These are phyloP conservation scores for Nipponacmea schrenckii DNA, from an alignment of 2,888 invertebrate genomes.

Conservation along the genomic window DNA sequence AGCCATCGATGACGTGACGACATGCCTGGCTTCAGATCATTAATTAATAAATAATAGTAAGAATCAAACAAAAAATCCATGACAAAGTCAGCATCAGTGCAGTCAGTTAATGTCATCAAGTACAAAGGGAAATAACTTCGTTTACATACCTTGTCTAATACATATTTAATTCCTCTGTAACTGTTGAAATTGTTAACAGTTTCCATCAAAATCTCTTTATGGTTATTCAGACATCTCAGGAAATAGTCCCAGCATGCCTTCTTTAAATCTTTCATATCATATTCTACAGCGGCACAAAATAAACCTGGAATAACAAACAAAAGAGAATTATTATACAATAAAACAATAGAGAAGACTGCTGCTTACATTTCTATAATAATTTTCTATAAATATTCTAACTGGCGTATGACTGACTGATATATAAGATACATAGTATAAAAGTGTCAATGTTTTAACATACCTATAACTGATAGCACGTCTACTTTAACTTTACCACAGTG, in stretches of 20 bases:
- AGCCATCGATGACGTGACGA: too few species aligned
- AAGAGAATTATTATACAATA: too few species aligned
- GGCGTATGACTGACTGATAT: too few species aligned
- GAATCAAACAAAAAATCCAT: too few species aligned
- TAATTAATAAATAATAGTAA: too few species aligned
- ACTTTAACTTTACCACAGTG: conserved; percentile 5
- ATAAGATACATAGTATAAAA: too few species aligned
- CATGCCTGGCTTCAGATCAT: too few species aligned
- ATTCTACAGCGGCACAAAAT: neutral
- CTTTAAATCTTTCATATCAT: neutral
- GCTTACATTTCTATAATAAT: neutral
- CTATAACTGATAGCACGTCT: neutral
- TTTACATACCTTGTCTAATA: neutral
- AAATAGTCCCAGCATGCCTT: neutral
- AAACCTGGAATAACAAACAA: neutral
- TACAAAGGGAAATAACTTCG: neutral
- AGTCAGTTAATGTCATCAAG: too few species aligned
- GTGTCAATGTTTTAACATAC: neutral
- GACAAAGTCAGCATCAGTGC: too few species aligned
- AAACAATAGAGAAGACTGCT: too few species aligned
- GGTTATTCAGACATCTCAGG: neutral
- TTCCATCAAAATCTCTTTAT: neutral
- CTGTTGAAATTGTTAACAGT: neutral
- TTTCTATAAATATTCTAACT: too few species aligned
- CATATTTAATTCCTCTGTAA: neutral